Evolutionary conservation across 2,888 invertebrate genomes (phyloP), one percentile per base, ranked within the genome.

Genomic region (Polymixis lichenea): DNA sequence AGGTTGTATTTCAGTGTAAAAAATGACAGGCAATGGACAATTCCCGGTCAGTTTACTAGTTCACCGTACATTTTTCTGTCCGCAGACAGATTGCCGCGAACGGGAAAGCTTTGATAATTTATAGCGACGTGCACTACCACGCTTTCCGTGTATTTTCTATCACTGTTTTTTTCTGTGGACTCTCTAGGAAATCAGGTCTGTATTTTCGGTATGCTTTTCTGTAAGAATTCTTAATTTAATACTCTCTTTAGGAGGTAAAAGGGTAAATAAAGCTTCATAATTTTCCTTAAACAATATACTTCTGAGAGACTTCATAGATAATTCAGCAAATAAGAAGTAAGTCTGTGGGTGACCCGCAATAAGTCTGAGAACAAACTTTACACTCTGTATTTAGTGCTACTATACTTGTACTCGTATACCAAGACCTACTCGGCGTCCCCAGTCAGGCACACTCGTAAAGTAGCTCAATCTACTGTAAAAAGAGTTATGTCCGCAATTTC

Each of bases 391-490:
- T 84, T 72, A 83, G 73, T 65, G 60, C 38, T 62, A 61, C 25
- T 77, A 58, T 71, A 65, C 69, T 72, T 62, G 70, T 74, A 58
- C 46, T 17, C 56, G 67, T 72, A 70, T 51, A 75, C 28, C 22
- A 58, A 55, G 65, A n/a, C 67, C 79, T 74, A 28, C 67, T 67
- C 73, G 15, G 28, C 71, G 62, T 78, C 64, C 67, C 68, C 46
- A 66, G 66, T 58, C 58, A 70, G 70, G 68, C 68, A 53, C 60
- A 80, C 77, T 84, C 81, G 81, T 83, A 77, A 80, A 80, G 71
- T 69, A 71, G 80, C 84, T 83, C 70, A 86, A 80, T 80, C 84
- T 86, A 80, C 75, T 86, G 84, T 86, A 84, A 86, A 85, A 86
- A 85, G 84, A 85, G 71, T 83, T 66, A 83, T 85, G 86, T 74